A percentile compares a stretch with the other conserved stretches of the same genome.
Evolutionary conservation across 2,113 vertebrate genomes (phyloP).

Genomic region (Oryzias melastigma): DNA sequence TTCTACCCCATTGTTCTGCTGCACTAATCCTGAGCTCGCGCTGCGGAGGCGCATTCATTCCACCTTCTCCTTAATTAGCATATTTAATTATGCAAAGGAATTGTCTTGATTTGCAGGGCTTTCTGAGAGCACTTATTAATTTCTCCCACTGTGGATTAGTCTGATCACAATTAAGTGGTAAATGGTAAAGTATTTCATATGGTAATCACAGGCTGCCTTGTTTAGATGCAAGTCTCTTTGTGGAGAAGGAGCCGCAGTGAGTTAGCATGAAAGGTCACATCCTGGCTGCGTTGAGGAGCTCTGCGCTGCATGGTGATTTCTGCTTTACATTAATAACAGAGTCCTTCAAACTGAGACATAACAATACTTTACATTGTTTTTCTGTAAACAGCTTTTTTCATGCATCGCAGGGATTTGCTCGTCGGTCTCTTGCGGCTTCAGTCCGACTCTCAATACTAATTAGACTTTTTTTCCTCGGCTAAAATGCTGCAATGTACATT

Average conservation of each 20-base stretch:
- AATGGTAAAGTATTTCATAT: constrained; percentile 55
- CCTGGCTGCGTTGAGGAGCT: constrained; percentile 43
- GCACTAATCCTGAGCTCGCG: constrained; percentile 43
- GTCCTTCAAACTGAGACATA: constrained; percentile 46
- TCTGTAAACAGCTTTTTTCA: constrained; percentile 33
- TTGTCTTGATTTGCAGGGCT: constrained; percentile 50
- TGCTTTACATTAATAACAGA: constrained; percentile 65
- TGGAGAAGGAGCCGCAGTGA: constrained; percentile 37
- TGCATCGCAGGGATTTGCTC: constrained; percentile 11
- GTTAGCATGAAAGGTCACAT: constrained; percentile 66
- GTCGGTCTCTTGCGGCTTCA: constrained; percentile 8
- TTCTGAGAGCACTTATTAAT: constrained; percentile 55
- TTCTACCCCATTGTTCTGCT: constrained; percentile 48
- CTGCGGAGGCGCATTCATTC: constrained; percentile 36
- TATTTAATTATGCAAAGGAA: constrained; percentile 67
- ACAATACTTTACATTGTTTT: constrained; percentile 35
- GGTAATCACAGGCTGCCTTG: constrained; percentile 46
- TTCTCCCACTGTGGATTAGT: constrained; percentile 40
- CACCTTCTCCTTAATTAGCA: constrained; percentile 55
- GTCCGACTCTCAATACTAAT: constrained; percentile 16
- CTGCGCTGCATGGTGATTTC: constrained; percentile 49
- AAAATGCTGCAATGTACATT: neutral
- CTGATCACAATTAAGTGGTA: constrained; percentile 64
- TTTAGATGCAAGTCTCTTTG: constrained; percentile 38
- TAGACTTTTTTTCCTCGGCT: neutral